These are phyloP conservation scores for Pocota personata DNA, from an alignment of 2,888 invertebrate genomes.

Conservation along the genomic window DNA sequence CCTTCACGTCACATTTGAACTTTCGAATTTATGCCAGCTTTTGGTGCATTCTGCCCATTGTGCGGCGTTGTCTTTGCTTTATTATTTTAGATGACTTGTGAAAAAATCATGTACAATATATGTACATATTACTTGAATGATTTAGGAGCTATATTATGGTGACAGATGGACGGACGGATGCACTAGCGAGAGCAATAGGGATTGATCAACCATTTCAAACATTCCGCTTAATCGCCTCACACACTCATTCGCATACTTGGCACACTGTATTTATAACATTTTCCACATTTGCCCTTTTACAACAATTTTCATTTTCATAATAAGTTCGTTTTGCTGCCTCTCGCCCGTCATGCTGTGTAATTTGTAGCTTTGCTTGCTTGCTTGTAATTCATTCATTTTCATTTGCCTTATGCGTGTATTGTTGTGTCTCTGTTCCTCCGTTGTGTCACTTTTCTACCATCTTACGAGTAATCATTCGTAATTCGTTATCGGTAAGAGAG, in stretches of 20 bases:
- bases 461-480: constrained; percentile 50
- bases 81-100: too few species aligned
- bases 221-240: constrained; percentile 37
- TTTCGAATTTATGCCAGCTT: too few species aligned
- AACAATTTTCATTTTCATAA: constrained; percentile 55
- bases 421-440: neutral
- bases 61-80: too few species aligned
- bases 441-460: constrained; percentile 50
- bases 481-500: constrained; percentile 54
- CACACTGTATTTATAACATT: constrained; percentile 47
- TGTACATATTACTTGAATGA: too few species aligned
- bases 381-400: constrained; percentile 42
- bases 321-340: constrained; percentile 35
- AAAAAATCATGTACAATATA: too few species aligned
- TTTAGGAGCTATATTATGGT: too few species aligned
- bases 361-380: constrained; percentile 3
- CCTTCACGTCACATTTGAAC: too few species aligned
- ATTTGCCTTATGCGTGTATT: constrained; percentile 8
- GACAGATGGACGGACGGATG: too few species aligned
- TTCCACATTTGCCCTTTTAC: constrained; percentile 57
- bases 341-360: neutral
- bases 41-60: too few species aligned
- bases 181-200: too few species aligned
- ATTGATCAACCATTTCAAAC: constrained; percentile 9
- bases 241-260: constrained; percentile 44